Evolutionary conservation across 2,888 invertebrate genomes (phyloP).

Genomic region (Philonicus albiceps): DNA sequence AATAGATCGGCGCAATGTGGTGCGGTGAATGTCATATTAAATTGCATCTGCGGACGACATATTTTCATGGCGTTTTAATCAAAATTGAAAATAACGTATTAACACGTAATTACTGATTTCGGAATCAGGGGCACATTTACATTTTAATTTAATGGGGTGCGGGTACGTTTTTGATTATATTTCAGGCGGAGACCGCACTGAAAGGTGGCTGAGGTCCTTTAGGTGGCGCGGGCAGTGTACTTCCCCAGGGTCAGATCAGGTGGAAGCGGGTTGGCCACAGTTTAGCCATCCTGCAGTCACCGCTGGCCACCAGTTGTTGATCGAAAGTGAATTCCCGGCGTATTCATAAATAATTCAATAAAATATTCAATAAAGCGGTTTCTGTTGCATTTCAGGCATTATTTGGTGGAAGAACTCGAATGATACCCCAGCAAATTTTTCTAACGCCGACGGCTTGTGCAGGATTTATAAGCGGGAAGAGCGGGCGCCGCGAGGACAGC

Average conservation of each 20-base stretch:
- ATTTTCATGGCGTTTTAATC: not conserved
- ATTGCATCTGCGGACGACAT: not conserved
- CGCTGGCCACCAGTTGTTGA: not conserved
- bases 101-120: not conserved
- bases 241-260: not conserved
- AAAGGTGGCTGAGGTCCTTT: not conserved
- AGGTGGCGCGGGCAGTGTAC: not conserved
- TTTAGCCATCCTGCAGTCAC: not conserved
- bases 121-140: not conserved
- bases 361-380: not conserved
- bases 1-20: not conserved
- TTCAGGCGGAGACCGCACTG: not conserved
- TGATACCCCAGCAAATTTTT: not conserved
- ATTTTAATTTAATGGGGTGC: not conserved
- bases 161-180: not conserved
- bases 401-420: not conserved
- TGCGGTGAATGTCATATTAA: not conserved
- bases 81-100: not conserved
- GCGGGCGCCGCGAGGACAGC: not conserved
- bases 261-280: not conserved
- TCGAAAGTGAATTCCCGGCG: not conserved
- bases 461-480: not conserved
- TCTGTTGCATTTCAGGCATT: not conserved
- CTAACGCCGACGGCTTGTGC: not conserved
- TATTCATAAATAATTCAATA: not conserved